Conservation (phyloP, 92 coral and sea anemone genomes). For the Epizoanthus fatuus region DNA sequence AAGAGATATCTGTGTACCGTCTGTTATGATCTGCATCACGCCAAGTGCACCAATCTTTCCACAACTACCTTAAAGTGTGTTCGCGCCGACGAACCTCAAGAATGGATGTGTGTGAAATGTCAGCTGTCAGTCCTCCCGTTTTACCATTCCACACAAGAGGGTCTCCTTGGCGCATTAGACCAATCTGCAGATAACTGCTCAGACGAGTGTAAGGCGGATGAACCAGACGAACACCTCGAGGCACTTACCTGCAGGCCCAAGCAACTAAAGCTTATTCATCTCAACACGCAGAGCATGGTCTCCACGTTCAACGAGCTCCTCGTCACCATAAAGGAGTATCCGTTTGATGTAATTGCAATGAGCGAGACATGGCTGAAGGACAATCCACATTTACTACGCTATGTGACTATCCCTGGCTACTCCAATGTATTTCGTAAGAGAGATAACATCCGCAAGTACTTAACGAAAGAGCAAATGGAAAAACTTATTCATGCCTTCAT, state of each 20-base stretch:
- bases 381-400: constrained; percentile 3
- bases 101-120: constrained; percentile 31
- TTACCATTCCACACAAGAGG: constrained; percentile 11
- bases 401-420: constrained; percentile 26
- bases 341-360: constrained; percentile 38
- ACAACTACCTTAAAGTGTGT: not conserved
- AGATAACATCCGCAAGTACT: constrained; percentile 14
- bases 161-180: not conserved
- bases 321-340: constrained; percentile 35
- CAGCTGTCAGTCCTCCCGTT: constrained; percentile 12
- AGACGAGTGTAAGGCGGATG: not conserved
- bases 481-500: too few relatives aligned
- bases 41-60: constrained; percentile 22
- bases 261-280: constrained; percentile 5
- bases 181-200: not conserved
- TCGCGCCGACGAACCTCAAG: constrained; percentile 29
- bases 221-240: constrained; percentile 4
- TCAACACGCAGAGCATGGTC: constrained; percentile 31
- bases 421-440: constrained; percentile 18
- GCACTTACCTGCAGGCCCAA: constrained; percentile 11
- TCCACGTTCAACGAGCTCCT: constrained; percentile 40
- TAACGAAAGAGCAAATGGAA: too few relatives aligned
- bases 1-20: constrained; percentile 29
- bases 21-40: constrained; percentile 36
- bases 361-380: constrained; percentile 46